Base-by-base conservation (phyloP, 1,140 invertebrate genomes). In the Drosophila sturtevanti region DNA sequence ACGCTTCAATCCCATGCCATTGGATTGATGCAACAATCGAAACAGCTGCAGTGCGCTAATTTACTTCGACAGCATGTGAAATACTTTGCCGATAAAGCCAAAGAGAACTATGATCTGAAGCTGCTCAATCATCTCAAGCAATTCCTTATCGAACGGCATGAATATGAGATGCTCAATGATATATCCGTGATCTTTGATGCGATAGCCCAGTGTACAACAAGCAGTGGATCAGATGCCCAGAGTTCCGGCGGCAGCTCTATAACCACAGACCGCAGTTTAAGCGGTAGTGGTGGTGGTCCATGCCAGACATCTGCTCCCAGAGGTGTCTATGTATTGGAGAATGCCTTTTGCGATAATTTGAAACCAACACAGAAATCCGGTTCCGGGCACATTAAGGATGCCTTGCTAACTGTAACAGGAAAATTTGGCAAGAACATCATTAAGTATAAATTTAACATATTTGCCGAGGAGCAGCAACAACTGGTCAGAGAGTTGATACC, bases 391-490 rank as follows among this genome's bases (percentile, higher is more conserved):
- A 91, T 91, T 9, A 91, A 91, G 44, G 90, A 91, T 55, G 90
- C 90, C 0, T 62, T 91, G 11, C 71, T 91, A 0, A 91, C 90
- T 0, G 90, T 91, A 0, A 91, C 90, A 1, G 90, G 90, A 0
- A 91, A 91, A 67, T 92, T 92, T 60, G 91, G 91, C 5, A 91
- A 92, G 60, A 92, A 92, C 63, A 92, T 92, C 48, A 91, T 92
- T 4, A 91, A 92, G 44, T 92, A 92, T 41, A 91, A 91, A 70
- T 92, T 92, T 59, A 92, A 91, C 58, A 91, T 92, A 31, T 92
- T 92, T 44, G 87, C 82, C 21, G 91, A 92, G 54, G 91, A 91
- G 48, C 90, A 92, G 61, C 87, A 91, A 52, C 89, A 91, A 52
- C 55, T 91, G 11, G 90, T 92, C 1, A 75, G 77, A 0, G 89